These are phyloP conservation scores for Eurypyga helias DNA, from an alignment of 2,113 vertebrate genomes.

Conservation along the genomic window DNA sequence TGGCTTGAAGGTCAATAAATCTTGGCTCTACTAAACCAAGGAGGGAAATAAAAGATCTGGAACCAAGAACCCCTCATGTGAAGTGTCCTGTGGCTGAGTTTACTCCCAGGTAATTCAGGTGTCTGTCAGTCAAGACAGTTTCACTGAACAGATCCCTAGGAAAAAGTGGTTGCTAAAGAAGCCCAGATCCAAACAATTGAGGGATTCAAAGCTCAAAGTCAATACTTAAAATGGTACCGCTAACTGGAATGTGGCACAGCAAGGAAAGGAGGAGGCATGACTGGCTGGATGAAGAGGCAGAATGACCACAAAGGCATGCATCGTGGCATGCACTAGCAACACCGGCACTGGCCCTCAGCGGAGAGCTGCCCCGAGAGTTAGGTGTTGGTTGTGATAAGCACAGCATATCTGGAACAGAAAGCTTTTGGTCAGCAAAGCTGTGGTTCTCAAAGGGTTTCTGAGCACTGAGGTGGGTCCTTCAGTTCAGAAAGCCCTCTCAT, in stretches of 20 bases:
- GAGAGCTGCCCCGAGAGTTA: not conserved
- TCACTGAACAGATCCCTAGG: not conserved
- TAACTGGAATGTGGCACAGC: not conserved
- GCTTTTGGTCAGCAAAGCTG: not conserved
- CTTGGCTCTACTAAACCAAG: not conserved
- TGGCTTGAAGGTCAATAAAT: slow-evolving; percentile 14
- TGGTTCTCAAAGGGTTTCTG: not conserved
- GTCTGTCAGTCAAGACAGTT: not conserved
- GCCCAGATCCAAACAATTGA: not conserved
- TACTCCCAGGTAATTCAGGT: not conserved
- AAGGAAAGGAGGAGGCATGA: not conserved
- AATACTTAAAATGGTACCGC: not conserved
- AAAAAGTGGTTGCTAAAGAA: not conserved
- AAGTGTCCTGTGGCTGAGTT: not conserved
- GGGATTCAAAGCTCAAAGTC: not conserved
- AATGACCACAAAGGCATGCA: fast-evolving
- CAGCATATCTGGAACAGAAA: fast-evolving
- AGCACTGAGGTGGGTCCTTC: not conserved
- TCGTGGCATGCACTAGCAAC: fast-evolving
- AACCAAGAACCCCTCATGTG: not conserved
- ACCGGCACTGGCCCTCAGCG: fast-evolving
- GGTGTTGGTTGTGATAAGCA: not conserved
- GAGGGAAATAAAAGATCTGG: not conserved
- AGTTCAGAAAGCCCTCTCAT: not conserved
- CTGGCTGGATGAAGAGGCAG: not conserved